Conservation (phyloP, 2,888 invertebrate species). For the Catotricha subobsoleta region DNA sequence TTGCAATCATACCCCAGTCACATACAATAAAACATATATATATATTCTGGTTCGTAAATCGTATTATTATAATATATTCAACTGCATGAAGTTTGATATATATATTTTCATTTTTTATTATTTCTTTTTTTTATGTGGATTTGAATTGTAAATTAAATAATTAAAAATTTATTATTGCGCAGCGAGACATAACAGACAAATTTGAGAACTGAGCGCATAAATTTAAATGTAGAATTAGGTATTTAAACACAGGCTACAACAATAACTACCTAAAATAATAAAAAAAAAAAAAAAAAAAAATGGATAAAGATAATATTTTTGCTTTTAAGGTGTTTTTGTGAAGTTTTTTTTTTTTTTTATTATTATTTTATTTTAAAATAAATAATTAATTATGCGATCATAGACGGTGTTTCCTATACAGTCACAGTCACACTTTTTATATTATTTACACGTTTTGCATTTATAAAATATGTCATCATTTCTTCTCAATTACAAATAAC, state of each 20-base stretch:
- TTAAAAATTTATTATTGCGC: conserved; percentile 7
- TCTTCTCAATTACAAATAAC: too few species aligned
- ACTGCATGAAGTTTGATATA: background rate
- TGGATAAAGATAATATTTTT: conserved; percentile 3
- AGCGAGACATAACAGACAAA: conserved; percentile 5
- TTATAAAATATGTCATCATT: too few species aligned
- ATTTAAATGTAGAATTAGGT: conserved; percentile 5
- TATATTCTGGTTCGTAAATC: too few species aligned
- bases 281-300: background rate
- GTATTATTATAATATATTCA: too few species aligned
- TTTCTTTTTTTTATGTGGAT: background rate
- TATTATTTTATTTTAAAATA: too few species aligned
- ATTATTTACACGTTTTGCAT: too few species aligned
- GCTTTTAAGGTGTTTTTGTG: background rate
- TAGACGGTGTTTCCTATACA: too few species aligned
- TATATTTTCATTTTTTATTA: background rate
- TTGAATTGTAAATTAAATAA: conserved; percentile 8
- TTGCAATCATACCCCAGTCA: too few species aligned
- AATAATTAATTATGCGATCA: too few species aligned
- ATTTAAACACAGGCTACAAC: background rate
- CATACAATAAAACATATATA: too few species aligned
- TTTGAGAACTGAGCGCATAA: conserved; percentile 4
- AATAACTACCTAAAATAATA: background rate
- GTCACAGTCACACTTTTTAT: too few species aligned
- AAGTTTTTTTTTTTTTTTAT: too few species aligned